These are phyloP conservation scores for Suillia variegata DNA, from an alignment of 2,888 invertebrate genomes.

Conservation along the genomic window DNA sequence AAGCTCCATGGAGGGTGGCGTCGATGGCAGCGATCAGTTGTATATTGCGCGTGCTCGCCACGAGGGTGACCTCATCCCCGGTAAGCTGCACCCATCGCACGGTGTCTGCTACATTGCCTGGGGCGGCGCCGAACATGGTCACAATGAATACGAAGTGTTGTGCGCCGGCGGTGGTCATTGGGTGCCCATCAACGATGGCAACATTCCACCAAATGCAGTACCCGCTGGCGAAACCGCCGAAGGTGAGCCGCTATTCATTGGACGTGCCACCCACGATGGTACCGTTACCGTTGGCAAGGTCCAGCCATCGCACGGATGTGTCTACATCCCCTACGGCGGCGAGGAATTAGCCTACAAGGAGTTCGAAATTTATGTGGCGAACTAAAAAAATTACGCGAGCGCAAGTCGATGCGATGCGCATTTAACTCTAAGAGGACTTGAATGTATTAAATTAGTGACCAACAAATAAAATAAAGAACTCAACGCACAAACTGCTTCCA, in stretches of 20 bases:
- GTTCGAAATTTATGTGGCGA: conserved; percentile 72
- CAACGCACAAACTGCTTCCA: background rate
- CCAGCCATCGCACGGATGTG: conserved; percentile 79
- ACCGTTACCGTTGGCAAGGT: conserved; percentile 81
- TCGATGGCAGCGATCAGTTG: conserved; percentile 66
- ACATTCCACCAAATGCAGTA: conserved; percentile 76
- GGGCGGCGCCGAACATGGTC: conserved; percentile 75
- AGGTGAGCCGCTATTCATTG: conserved; percentile 80
- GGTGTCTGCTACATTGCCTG: conserved; percentile 75
- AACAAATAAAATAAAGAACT: background rate
- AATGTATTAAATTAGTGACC: background rate
- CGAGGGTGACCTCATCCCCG: conserved; percentile 77
- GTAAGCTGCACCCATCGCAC: conserved; percentile 72
- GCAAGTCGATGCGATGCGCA: background rate
- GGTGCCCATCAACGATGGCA: conserved; percentile 68
- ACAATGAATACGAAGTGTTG: conserved; percentile 72
- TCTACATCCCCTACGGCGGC: conserved; percentile 84
- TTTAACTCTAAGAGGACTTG: too few species aligned
- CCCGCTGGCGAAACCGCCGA: conserved; percentile 76
- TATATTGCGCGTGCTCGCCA: conserved; percentile 73
- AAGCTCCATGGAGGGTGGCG: conserved; percentile 72
- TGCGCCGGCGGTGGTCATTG: conserved; percentile 69
- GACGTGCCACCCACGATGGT: conserved; percentile 78
- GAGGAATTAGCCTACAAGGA: conserved; percentile 80
- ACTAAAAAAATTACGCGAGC: conserved; percentile 34